Base-by-base conservation (phyloP, 2,888 invertebrate species). In the Drosophila maculinotata region DNA sequence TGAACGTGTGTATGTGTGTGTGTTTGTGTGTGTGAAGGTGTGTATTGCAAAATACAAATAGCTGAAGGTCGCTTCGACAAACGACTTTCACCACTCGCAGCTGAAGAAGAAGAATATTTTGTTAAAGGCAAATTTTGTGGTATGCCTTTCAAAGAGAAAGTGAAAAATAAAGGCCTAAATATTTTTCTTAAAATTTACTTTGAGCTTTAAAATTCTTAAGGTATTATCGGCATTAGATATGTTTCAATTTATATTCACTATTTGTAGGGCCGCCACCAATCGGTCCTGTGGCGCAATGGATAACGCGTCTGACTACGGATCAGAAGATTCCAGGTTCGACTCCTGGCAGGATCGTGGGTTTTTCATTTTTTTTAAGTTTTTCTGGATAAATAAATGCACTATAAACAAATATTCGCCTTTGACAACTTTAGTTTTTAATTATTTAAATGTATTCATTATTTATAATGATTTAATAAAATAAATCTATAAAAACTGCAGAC, bases 221-320 rank as follows among this genome's bases (percentile, higher is more conserved):
- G n/a, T n/a, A n/a, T n/a, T n/a, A n/a, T n/a, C n/a, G n/a, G n/a
- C n/a, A n/a, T n/a, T n/a, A n/a, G n/a, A n/a, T n/a, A n/a, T n/a
- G n/a, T n/a, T n/a, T n/a, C n/a, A n/a, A 20, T 17, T 36, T 3
- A 10, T 38, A 38, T 38, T 20, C 10, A 20, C 5, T 20, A 17
- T 10, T 38, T 20, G 36, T 38, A 6, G 2, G 0, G 1, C 0
- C 10, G 0, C 17, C 1, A 5, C 2, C n/a, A 10, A n/a, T 9
- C 47, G 91, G 91, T 91, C 91, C 91, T 91, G 91, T 91, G 91
- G 91, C 91, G 91, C 91, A 91, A 91, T 91, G 91, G 91, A 91
- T 91, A 91, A 91, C 91, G 91, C 91, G 91, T 91, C 91, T 91
- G 91, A 91, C 91, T 91, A 91, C 92, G 91, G 91, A 91, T 91